Percentiles rank a stretch among this genome's conserved stretches.
Conservation (phyloP, 2,797 vertebrate species). For the Rhinichthys osculus region DNA sequence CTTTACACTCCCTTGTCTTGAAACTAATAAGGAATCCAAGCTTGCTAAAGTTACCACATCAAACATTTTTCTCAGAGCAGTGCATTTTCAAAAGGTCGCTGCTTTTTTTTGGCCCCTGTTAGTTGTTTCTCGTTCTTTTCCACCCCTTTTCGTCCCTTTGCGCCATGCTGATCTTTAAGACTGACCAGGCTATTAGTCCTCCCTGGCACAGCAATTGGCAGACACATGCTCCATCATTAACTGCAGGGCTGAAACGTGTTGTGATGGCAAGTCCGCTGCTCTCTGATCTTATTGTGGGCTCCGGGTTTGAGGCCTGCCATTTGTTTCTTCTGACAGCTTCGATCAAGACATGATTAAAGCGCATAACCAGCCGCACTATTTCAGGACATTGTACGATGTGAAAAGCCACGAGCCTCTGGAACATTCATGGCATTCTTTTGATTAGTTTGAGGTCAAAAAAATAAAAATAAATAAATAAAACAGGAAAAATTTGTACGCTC, state of each 20-base stretch:
- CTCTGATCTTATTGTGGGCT: conserved; percentile 69
- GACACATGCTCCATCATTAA: conserved; percentile 76
- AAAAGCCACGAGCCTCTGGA: conserved; percentile 39
- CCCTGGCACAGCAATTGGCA: conserved; percentile 51
- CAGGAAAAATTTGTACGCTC: conserved; percentile 8
- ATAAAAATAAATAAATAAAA: conserved; percentile 34
- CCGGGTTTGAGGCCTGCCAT: conserved; percentile 62
- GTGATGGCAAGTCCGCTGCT: conserved; percentile 41
- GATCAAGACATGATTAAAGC: conserved; percentile 80
- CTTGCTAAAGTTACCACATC: conserved; percentile 61
- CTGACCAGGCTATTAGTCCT: conserved; percentile 65
- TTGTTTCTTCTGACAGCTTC: conserved; percentile 72
- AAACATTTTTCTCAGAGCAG: conserved; percentile 60
- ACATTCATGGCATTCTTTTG: conserved; percentile 70
- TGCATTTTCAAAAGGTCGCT: conserved; percentile 65
- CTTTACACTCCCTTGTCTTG: conserved; percentile 44
- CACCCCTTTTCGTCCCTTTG: conserved; percentile 24
- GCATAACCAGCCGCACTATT: conserved; percentile 58
- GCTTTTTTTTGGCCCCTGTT: conserved; percentile 49
- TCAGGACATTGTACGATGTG: conserved; percentile 33
- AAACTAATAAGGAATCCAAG: conserved; percentile 61
- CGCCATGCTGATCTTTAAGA: conserved; percentile 59
- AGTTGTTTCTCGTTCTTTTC: conserved; percentile 58
- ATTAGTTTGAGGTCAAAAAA: conserved; percentile 70
- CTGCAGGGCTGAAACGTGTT: conserved; percentile 61